Evolutionary conservation across 2,797 vertebrate genomes (phyloP), one percentile per base, ranked within the genome.

Genomic region (Neosilurus hyrtlii): DNA sequence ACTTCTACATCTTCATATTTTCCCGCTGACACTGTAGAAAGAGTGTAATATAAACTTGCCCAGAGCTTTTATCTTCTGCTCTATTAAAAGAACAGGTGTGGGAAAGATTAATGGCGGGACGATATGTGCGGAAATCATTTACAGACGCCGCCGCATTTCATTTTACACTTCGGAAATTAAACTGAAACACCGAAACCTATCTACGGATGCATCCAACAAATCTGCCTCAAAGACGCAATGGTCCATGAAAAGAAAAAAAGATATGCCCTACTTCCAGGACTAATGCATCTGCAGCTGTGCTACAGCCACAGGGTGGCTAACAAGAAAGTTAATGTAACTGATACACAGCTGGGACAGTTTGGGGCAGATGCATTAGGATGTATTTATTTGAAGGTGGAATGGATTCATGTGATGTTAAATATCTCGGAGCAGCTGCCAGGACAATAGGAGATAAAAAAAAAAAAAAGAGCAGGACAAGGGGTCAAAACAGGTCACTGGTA

Each of bases 401-500:
- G 59, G 63, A 79, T 63, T 59, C 26, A 66, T 66, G 54, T 8
- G 63, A 49, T 65, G 43, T 57, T 35, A 43, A 49, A 35, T 14
- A 43, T 62, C 14, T 65, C 66, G 66, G 22, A 86, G 56, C 81
- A 82, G 68, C 84, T 82, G 72, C 54, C 62, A 70, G 56, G 61
- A 77, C 68, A 83, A 22, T 26, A 72, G 54, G 73, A 66, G 11
- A 57, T 56, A 57, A 54, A 54, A 54, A 3, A 11, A 71, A 35
- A 30, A 65, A 16, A 54, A 26, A 66, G 16, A 49, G 65, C 9
- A 67, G 73, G 81, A 73, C 51, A 77, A 54, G 20, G 37, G 74
- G 74, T 86, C 83, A 82, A 26, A 26, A 37, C 59, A 49, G 78
- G 76, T 74, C 30, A 73, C 75, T 67, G 80, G 67, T 74, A 67